Conservation (phyloP, 1,140 invertebrate genomes). For the Uloborus diversus region DNA sequence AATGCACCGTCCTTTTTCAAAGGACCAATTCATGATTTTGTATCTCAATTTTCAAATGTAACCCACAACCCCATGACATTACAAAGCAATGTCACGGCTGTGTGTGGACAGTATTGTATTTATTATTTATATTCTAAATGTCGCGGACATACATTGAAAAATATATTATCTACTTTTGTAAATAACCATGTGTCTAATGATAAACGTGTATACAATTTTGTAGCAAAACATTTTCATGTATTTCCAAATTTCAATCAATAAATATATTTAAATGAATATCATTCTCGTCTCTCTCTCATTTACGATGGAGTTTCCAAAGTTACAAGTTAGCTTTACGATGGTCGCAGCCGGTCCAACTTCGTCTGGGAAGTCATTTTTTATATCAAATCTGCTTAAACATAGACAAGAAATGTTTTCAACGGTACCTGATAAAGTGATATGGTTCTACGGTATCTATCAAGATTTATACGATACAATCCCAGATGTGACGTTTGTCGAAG, state of each 20-base stretch:
- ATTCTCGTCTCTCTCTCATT: background rate
- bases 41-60: background rate
- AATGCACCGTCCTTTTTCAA: background rate
- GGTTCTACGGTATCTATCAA: conserved; percentile 4
- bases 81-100: background rate
- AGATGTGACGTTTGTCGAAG: conserved; percentile 1
- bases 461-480: background rate
- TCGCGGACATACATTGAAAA: background rate
- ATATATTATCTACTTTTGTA: background rate
- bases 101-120: conserved; percentile 23
- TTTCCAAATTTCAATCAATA: background rate
- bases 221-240: background rate
- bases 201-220: background rate
- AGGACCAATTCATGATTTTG: background rate
- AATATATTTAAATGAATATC: background rate
- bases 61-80: background rate
- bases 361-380: background rate
- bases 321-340: background rate
- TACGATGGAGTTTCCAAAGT: background rate
- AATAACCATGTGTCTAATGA: background rate
- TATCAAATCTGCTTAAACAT: background rate
- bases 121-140: conserved; percentile 16
- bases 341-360: background rate
- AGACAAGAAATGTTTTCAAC: background rate
- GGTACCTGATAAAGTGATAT: background rate